Conservation (phyloP, 2,888 invertebrate species). For the Caenorhabditis virilis region DNA sequence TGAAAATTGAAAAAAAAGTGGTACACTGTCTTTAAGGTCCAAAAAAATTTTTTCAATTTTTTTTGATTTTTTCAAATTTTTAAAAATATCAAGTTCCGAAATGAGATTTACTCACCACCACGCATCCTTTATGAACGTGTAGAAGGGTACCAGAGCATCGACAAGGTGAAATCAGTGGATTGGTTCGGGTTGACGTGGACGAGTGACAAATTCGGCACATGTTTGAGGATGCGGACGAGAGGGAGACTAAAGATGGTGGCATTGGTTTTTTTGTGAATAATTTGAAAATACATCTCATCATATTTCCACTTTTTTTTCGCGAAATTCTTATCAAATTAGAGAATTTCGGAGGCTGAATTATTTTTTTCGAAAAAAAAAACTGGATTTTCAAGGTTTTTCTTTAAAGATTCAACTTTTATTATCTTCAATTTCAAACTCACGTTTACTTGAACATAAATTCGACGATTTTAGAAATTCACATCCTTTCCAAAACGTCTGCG, state of each 20-base stretch:
- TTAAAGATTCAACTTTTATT: neutral
- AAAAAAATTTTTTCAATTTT: too few species aligned
- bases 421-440: slow-evolving; percentile 11
- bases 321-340: neutral
- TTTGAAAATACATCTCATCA: too few species aligned
- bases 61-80: too few species aligned
- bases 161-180: slow-evolving; percentile 72
- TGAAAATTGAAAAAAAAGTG: slow-evolving; percentile 1
- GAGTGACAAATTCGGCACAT: slow-evolving; percentile 73
- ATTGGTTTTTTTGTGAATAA: slow-evolving; percentile 1
- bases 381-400: neutral
- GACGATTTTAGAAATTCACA: slow-evolving; percentile 33
- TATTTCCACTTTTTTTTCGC: neutral
- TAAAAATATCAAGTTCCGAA: too few species aligned
- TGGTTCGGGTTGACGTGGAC: slow-evolving; percentile 26
- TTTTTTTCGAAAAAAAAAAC: neutral
- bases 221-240: slow-evolving; percentile 39
- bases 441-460: slow-evolving; percentile 26
- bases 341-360: neutral
- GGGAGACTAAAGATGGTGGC: slow-evolving; percentile 30
- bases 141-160: slow-evolving; percentile 73
- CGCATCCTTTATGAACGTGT: slow-evolving; percentile 72
- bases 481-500: slow-evolving; percentile 28
- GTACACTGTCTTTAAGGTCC: too few species aligned
- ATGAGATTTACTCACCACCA: slow-evolving; percentile 72